A percentile compares a stretch with the other conserved stretches of the same genome.
These are phyloP conservation scores for Drosophila percnosoma DNA, from an alignment of 2,888 invertebrate species.

Conservation along the genomic window DNA sequence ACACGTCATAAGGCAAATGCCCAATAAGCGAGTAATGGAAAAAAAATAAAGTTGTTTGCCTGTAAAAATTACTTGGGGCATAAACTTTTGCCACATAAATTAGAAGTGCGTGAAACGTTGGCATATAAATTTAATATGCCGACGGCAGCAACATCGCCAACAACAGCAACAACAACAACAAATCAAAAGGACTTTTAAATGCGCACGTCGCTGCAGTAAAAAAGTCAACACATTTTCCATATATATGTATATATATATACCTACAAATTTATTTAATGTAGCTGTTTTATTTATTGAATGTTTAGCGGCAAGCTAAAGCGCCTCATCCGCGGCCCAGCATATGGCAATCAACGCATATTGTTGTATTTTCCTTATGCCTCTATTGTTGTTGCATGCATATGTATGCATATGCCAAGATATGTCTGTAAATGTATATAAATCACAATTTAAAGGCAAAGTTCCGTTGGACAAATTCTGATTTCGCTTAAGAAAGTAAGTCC, in stretches of 20 bases:
- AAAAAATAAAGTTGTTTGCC: constrained; percentile 68
- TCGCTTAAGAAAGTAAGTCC: neutral
- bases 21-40: constrained; percentile 50
- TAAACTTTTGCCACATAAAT: constrained; percentile 77
- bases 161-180: constrained; percentile 47
- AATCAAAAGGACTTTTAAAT: constrained; percentile 74
- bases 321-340: constrained; percentile 12
- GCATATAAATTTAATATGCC: constrained; percentile 76
- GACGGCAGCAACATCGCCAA: constrained; percentile 27
- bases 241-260: constrained; percentile 19
- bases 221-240: constrained; percentile 73
- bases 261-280: constrained; percentile 67
- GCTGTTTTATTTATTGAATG: constrained; percentile 76
- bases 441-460: constrained; percentile 16
- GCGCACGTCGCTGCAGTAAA: constrained; percentile 74
- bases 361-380: constrained; percentile 12
- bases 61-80: constrained; percentile 72
- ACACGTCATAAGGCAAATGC: constrained; percentile 50
- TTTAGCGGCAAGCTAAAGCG: constrained; percentile 49
- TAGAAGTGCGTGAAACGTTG: constrained; percentile 75
- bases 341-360: constrained; percentile 40
- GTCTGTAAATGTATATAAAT: constrained; percentile 34
- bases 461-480: constrained; percentile 20
- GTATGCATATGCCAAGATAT: constrained; percentile 28
- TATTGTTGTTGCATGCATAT: constrained; percentile 18